Evolutionary conservation across 2,797 vertebrate genomes (phyloP).

Genomic region (Silurus aristotelis): DNA sequence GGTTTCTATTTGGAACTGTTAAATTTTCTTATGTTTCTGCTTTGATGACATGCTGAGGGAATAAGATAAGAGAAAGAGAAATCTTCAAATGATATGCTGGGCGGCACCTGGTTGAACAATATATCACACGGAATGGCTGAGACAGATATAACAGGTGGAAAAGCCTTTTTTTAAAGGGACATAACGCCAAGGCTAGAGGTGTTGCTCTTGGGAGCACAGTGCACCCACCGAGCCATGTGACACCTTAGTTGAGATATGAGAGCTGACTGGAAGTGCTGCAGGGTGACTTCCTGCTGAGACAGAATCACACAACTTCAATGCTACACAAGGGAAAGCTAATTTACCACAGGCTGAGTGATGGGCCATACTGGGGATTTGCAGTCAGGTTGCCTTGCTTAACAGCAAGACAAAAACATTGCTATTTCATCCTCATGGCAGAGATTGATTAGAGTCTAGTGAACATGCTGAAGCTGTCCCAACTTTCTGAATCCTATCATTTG

Average conservation of each 20-base stretch:
- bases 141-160: conserved; percentile 38
- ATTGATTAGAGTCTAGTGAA: conserved; percentile 42
- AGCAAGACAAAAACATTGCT: conserved; percentile 49
- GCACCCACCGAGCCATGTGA: conserved; percentile 65
- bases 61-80: conserved; percentile 39
- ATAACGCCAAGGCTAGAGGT: conserved; percentile 62
- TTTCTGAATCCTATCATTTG: conserved; percentile 26
- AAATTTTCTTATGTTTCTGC: conserved; percentile 13
- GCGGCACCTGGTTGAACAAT: conserved; percentile 23
- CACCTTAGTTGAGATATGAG: conserved; percentile 63
- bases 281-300: conserved; percentile 64
- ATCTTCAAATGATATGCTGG: conserved; percentile 14
- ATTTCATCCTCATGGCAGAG: conserved; percentile 44
- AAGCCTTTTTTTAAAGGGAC: conserved; percentile 59
- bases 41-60: conserved; percentile 37
- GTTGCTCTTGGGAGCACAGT: conserved; percentile 53
- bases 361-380: conserved; percentile 58
- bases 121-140: conserved; percentile 36
- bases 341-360: conserved; percentile 67
- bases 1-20: conserved; percentile 17
- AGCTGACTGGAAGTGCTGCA: conserved; percentile 68
- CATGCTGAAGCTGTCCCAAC: conserved; percentile 30
- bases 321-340: conserved; percentile 74
- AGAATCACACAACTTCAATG: conserved; percentile 68
- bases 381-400: conserved; percentile 52